Conservation (phyloP, 2,797 vertebrate species). For the Gobio occitaniae region DNA sequence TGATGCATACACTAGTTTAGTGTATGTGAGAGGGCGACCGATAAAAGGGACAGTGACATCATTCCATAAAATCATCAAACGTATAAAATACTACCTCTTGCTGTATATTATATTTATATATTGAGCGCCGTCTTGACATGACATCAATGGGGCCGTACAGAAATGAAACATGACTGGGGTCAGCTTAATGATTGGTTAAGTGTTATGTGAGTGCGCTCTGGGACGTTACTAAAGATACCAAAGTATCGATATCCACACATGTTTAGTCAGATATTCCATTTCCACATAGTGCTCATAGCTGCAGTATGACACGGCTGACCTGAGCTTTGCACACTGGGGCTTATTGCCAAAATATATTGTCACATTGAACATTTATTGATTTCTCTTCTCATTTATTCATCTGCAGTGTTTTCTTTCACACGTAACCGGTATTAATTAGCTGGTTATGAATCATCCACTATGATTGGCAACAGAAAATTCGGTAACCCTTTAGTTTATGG, state of each 20-base stretch:
- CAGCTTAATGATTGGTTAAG: constrained; percentile 63
- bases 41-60: not conserved
- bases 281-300: constrained; percentile 60
- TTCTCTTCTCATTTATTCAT: constrained; percentile 38
- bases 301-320: constrained; percentile 46
- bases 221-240: constrained; percentile 66
- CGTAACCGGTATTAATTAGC: not conserved
- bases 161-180: constrained; percentile 57
- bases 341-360: constrained; percentile 46
- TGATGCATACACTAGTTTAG: constrained; percentile 39
- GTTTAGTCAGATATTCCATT: constrained; percentile 62
- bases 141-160: constrained; percentile 28
- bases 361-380: constrained; percentile 53
- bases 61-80: constrained; percentile 16
- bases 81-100: constrained; percentile 18
- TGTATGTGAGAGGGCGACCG: constrained; percentile 27
- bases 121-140: constrained; percentile 11
- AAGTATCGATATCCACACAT: constrained; percentile 66
- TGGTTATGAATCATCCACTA: not conserved
- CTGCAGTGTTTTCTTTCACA: constrained; percentile 9
- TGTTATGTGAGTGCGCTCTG: constrained; percentile 58
- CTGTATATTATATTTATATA: constrained; percentile 31
- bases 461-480: not conserved
- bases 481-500: too few species aligned
- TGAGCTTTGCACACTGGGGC: constrained; percentile 45